Evolutionary conservation across 1,140 invertebrate species (phyloP), one percentile per base, ranked within the genome.

Genomic region (Mactra quadrangularis): DNA sequence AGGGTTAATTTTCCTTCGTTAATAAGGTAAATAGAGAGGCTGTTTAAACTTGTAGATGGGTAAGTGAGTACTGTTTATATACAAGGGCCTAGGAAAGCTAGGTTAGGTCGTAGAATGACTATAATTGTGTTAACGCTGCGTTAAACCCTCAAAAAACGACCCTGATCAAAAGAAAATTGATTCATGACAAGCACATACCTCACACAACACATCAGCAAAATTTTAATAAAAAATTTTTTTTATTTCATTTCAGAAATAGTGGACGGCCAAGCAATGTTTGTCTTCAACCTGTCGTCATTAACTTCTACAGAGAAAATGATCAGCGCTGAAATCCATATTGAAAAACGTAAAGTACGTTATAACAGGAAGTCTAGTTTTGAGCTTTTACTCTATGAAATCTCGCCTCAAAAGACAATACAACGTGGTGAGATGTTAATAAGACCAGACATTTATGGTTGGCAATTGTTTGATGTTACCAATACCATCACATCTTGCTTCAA

Each of bases 201-300:
- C n/a, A n/a, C n/a, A n/a, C n/a, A n/a, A n/a, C n/a, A n/a, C n/a
- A n/a, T n/a, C n/a, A n/a, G n/a, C n/a, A n/a, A n/a, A n/a, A n/a
- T n/a, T n/a, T n/a, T n/a, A n/a, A n/a, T n/a, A n/a, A n/a, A n/a
- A n/a, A n/a, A n/a, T n/a, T n/a, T n/a, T n/a, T n/a, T n/a, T n/a
- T n/a, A n/a, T n/a, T n/a, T n/a, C 76, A 83, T 89, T 87, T 45
- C 87, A 91, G 90, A 85, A 52, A 82, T 79, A 27, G 85, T 92
- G n/a, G 88, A 92, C 78, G 88, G 86, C 0, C 82, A 88, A 52
- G 64, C 83, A 3, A 91, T 92, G 89, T 91, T 93, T 68, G 77
- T 93, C 13, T 93, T 93, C 86, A 93, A 93, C 81, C 74, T 93
- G 66, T 88, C 89, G 11, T 91, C 92, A 0, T 71, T 93, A 4